phyloP scores from a whole-genome alignment of 2,113 vertebrate species.

The Petroica traversi region DNA sequence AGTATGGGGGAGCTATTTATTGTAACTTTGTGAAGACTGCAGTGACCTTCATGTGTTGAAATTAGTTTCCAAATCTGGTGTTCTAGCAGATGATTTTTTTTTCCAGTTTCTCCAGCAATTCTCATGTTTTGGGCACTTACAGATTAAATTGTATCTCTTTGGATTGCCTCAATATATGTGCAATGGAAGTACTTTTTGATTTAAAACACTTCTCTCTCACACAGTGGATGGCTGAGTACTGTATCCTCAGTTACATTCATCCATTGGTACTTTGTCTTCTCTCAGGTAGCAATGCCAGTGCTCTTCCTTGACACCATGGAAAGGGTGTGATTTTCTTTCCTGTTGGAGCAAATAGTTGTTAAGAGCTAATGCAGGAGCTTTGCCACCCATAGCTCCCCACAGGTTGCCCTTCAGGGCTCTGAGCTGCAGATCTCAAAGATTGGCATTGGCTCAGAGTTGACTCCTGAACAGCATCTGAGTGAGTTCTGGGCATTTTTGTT shows the following conservation, averaged over 20 bases:
- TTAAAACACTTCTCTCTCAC: neutral
- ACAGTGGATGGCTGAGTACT: neutral
- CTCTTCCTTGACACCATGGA: neutral
- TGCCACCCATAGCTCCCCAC: neutral
- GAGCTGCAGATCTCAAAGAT: neutral
- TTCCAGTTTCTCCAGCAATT: neutral
- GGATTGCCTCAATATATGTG: neutral
- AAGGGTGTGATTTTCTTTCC: neutral
- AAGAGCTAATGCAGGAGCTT: neutral
- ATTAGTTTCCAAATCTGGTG: neutral
- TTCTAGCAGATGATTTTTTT: neutral
- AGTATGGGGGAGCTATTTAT: neutral
- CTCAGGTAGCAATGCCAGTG: neutral
- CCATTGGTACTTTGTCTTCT: neutral
- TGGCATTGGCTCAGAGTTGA: neutral
- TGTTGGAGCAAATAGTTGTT: neutral
- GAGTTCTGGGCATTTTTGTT: neutral
- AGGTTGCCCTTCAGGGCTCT: neutral
- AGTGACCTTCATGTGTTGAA: neutral
- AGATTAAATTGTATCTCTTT: neutral
- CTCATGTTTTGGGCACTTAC: neutral
- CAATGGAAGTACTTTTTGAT: neutral
- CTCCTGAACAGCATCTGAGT: neutral
- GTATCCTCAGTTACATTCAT: neutral
- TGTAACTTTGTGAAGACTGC: neutral